Percentiles rank a stretch among this genome's conserved stretches.
Conservation (phyloP, 2,888 invertebrate species). For the Meghimatium bilineatum region DNA sequence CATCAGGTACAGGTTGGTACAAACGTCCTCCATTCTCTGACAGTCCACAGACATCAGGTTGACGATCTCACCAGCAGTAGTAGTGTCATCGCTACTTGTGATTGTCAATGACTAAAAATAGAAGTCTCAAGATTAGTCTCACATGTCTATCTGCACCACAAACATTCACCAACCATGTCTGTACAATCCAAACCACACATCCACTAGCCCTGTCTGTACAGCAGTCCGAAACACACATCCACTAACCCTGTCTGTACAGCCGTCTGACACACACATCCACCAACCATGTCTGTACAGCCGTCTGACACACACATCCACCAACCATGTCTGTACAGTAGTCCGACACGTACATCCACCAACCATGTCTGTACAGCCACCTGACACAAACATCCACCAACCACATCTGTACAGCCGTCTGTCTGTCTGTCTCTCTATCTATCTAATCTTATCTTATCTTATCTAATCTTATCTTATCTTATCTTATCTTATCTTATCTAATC, state of each 20-base stretch:
- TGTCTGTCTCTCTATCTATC: neutral
- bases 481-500: neutral
- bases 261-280: too few relatives aligned
- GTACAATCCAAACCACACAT: too few relatives aligned
- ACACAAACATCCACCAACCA: neutral
- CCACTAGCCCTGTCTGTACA: too few relatives aligned
- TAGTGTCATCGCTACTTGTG: conserved; percentile 65
- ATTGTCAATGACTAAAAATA: conserved; percentile 32
- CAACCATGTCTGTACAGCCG: too few relatives aligned
- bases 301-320: too few relatives aligned
- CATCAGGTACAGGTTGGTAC: conserved; percentile 31
- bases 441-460: neutral
- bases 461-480: neutral
- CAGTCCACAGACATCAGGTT: conserved; percentile 79
- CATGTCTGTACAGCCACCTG: too few relatives aligned
- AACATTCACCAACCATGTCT: too few relatives aligned
- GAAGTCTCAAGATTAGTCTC: neutral
- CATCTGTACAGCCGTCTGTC: neutral
- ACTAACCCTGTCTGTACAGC: too few relatives aligned
- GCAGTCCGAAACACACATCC: too few relatives aligned
- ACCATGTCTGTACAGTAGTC: too few relatives aligned
- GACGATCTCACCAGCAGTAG: conserved; percentile 79
- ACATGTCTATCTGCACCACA: too few relatives aligned
- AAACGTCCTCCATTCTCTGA: conserved; percentile 66
- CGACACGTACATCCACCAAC: too few relatives aligned